These are phyloP conservation scores for Chondrosia reniformis DNA, from an alignment of 37 sponge, comb jelly and placozoan genomes.

Conservation along the genomic window DNA sequence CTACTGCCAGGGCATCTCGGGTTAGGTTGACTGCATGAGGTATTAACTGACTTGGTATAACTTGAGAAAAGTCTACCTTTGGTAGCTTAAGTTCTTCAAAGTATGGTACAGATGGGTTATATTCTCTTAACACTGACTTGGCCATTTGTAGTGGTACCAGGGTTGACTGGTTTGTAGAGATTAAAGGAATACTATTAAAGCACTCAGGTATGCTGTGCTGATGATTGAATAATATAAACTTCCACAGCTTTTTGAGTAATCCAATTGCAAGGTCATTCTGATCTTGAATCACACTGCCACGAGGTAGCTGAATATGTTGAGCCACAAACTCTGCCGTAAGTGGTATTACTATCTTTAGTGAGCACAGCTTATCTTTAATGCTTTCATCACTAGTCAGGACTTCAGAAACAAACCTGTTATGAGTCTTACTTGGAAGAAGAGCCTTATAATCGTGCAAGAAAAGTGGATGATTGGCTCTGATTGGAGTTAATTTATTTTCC, in stretches of 20 bases:
- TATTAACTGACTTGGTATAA: background rate
- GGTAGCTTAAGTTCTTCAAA: background rate
- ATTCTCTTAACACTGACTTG: slow-evolving; percentile 8
- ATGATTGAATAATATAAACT: background rate
- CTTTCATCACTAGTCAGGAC: background rate
- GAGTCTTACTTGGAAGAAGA: background rate
- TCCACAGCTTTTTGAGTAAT: background rate
- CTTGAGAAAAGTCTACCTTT: background rate
- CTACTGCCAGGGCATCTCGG: background rate
- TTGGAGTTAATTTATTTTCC: background rate
- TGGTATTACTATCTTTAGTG: background rate
- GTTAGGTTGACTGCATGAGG: background rate
- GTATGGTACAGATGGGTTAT: background rate
- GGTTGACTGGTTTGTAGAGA: slow-evolving; percentile 18
- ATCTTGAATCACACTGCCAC: background rate
- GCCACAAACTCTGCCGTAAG: slow-evolving; percentile 31
- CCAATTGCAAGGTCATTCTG: background rate
- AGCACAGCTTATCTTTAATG: background rate
- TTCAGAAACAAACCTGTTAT: background rate
- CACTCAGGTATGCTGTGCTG: background rate
- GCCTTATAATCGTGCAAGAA: background rate
- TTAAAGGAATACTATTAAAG: background rate
- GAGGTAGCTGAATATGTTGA: slow-evolving; percentile 19
- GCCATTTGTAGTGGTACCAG: background rate
- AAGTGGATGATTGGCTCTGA: background rate